Conservation (phyloP, 2,797 vertebrate genomes). For the Danio choprae region DNA sequence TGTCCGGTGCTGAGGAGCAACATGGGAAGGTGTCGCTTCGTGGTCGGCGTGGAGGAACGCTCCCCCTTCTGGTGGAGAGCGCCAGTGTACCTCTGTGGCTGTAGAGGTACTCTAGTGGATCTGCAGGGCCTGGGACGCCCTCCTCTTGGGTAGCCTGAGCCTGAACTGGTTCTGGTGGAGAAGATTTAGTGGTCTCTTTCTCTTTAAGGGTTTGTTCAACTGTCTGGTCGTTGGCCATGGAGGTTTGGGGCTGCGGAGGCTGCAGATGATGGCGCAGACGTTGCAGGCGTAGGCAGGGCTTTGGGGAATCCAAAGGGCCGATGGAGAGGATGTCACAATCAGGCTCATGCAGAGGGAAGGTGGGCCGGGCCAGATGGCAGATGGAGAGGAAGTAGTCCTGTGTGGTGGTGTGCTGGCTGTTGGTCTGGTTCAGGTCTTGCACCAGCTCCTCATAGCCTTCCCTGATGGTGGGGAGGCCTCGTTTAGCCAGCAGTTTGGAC, state of each 20-base stretch:
- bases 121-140: slow-evolving; percentile 57
- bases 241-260: slow-evolving; percentile 40
- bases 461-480: slow-evolving; percentile 76
- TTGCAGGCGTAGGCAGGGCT: slow-evolving; percentile 62
- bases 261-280: slow-evolving; percentile 46
- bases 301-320: slow-evolving; percentile 63
- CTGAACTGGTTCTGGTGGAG: slow-evolving; percentile 10
- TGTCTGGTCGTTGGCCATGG: slow-evolving; percentile 5
- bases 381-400: slow-evolving; percentile 89
- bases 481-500: slow-evolving; percentile 69
- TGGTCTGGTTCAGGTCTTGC: slow-evolving; percentile 69
- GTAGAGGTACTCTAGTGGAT: slow-evolving; percentile 86
- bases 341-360: slow-evolving; percentile 75
- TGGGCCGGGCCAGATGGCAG: slow-evolving; percentile 86
- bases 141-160: slow-evolving; percentile 39
- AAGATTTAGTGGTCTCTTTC: slow-evolving; percentile 28
- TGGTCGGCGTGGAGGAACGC: slow-evolving; percentile 58
- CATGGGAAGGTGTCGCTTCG: slow-evolving; percentile 70
- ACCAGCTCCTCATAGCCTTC: slow-evolving; percentile 74
- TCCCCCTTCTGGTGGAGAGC: slow-evolving; percentile 16
- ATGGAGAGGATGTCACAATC: slow-evolving; percentile 62
- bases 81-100: slow-evolving; percentile 65
- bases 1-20: slow-evolving; percentile 68
- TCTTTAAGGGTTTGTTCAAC: slow-evolving; percentile 25
- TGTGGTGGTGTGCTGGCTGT: slow-evolving; percentile 65